Evolutionary conservation across 2,113 vertebrate genomes (phyloP).

Genomic region (Melanostigma gelatinosum): DNA sequence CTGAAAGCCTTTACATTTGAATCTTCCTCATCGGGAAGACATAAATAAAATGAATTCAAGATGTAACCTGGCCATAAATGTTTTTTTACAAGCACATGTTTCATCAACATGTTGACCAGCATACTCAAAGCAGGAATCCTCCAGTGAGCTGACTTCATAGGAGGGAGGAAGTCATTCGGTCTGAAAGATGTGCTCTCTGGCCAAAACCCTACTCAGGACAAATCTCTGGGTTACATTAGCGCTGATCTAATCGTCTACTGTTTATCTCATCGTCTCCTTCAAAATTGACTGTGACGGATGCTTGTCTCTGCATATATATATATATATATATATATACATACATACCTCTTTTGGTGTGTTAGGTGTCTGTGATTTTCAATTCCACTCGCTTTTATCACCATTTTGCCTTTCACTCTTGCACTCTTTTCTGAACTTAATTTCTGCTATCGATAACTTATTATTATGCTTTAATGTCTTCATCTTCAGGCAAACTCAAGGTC

Average conservation of each 20-base stretch:
- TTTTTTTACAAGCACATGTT: constrained; percentile 61
- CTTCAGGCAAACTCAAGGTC: background rate
- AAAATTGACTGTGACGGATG: constrained; percentile 45
- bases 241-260: constrained; percentile 39
- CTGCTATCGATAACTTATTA: background rate
- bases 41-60: constrained; percentile 53
- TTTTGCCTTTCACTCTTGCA: constrained; percentile 1
- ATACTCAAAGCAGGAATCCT: constrained; percentile 43
- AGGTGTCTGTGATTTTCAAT: background rate
- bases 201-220: constrained; percentile 49
- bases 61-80: constrained; percentile 38
- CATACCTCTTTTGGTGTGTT: constrained; percentile 5
- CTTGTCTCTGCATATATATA: constrained; percentile 28
- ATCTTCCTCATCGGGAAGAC: background rate
- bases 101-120: constrained; percentile 42
- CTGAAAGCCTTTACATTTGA: constrained; percentile 39
- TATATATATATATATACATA: background rate
- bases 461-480: background rate
- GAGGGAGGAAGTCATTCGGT: constrained; percentile 46
- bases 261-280: constrained; percentile 57
- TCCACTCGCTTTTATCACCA: background rate
- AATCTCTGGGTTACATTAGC: constrained; percentile 67
- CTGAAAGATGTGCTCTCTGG: constrained; percentile 39
- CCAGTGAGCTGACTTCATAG: constrained; percentile 27
- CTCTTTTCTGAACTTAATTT: background rate